Evolutionary conservation across 2,888 invertebrate species (phyloP).

Genomic region (Camponotus fellah): DNA sequence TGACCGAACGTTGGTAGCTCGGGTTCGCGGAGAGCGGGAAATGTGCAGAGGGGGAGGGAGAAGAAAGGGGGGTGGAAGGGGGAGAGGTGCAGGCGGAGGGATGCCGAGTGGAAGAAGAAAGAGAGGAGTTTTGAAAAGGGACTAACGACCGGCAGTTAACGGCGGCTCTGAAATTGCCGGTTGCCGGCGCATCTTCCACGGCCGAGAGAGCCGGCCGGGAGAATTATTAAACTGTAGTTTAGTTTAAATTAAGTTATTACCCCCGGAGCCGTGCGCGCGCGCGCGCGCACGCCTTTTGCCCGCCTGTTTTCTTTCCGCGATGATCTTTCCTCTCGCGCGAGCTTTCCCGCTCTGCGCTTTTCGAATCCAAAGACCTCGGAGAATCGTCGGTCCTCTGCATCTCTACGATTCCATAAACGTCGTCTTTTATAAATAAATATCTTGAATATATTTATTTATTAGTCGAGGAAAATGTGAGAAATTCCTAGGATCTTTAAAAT

Average conservation of each 20-base stretch:
- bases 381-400: not conserved
- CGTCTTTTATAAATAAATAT: not conserved
- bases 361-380: not conserved
- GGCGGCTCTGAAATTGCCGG: constrained; percentile 86
- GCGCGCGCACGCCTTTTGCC: constrained; percentile 78
- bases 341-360: constrained; percentile 7
- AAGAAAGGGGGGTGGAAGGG: constrained; percentile 26
- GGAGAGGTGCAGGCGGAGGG: constrained; percentile 55
- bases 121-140: constrained; percentile 86
- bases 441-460: not conserved
- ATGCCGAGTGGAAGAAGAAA: constrained; percentile 76
- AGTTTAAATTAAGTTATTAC: constrained; percentile 87
- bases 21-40: constrained; percentile 41
- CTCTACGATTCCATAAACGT: not conserved
- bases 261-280: constrained; percentile 81
- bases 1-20: constrained; percentile 66
- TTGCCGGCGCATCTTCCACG: constrained; percentile 84
- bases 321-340: constrained; percentile 21
- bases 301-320: constrained; percentile 65
- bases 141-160: constrained; percentile 87
- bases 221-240: constrained; percentile 87
- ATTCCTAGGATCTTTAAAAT: not conserved
- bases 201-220: constrained; percentile 79
- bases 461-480: not conserved
- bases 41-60: constrained; percentile 45